These are phyloP conservation scores for Physeter macrocephalus DNA, from an alignment of 2,113 vertebrate species.

Conservation along the genomic window DNA sequence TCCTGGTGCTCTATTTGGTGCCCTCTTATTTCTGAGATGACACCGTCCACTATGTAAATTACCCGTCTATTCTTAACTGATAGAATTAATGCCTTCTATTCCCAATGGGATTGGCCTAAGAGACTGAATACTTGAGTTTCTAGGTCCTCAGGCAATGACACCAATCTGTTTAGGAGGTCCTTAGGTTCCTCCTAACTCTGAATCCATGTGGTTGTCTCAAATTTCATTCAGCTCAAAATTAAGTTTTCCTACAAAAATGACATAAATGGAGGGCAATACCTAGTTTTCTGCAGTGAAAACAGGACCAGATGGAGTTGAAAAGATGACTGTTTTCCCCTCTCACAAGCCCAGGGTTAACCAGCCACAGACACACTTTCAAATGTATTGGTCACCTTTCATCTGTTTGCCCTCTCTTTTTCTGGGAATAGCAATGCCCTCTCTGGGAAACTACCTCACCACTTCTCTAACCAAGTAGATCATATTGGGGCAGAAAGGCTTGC, in stretches of 20 bases:
- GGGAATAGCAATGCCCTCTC: background rate
- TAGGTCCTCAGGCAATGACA: background rate
- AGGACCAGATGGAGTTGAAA: background rate
- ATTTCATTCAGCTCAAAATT: conserved; percentile 1
- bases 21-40: background rate
- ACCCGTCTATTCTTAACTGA: background rate
- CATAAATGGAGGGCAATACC: background rate
- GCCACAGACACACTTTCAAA: background rate
- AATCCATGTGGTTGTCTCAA: background rate
- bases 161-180: background rate
- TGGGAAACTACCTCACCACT: background rate
- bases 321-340: background rate
- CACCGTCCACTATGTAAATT: background rate
- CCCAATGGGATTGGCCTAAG: background rate
- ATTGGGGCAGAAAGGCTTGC: background rate
- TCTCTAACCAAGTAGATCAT: background rate
- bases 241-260: background rate
- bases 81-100: background rate
- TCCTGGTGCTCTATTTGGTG: background rate
- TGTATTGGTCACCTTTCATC: background rate
- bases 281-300: background rate
- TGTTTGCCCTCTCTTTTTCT: background rate
- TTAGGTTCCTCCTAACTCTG: background rate
- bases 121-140: background rate
- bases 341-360: background rate